Percentiles rank a stretch among this genome's conserved stretches.
Evolutionary conservation across 53 echinoderm and acorn worm species (phyloP).

Genomic region (Pentamera pediparva): DNA sequence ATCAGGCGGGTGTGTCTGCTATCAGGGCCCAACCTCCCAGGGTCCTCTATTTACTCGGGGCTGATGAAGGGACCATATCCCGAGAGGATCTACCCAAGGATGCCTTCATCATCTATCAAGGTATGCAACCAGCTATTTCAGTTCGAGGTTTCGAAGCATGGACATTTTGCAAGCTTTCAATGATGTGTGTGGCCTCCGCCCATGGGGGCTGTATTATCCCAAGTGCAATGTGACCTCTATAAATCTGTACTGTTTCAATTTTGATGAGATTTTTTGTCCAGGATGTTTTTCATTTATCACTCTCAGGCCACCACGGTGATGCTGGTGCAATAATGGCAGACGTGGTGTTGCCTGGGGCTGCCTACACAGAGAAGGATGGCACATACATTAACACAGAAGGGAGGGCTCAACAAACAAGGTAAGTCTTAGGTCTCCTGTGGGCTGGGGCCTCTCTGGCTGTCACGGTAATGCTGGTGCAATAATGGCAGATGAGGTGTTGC

Average conservation of each 20-base stretch:
- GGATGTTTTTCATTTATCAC: too few relatives aligned
- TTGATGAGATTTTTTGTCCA: too few relatives aligned
- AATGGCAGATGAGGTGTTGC: constrained; percentile 84
- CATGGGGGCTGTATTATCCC: too few relatives aligned
- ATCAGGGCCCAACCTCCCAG: constrained; percentile 76
- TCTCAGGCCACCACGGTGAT: too few relatives aligned
- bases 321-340: constrained; percentile 89
- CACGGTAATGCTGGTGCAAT: constrained; percentile 91
- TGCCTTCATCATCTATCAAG: constrained; percentile 86
- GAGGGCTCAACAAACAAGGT: constrained; percentile 91
- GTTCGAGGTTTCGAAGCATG: too few relatives aligned
- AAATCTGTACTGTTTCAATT: too few relatives aligned
- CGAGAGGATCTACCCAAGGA: constrained; percentile 85
- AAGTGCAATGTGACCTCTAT: too few relatives aligned
- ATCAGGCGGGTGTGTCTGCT: constrained; percentile 79
- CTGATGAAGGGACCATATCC: constrained; percentile 83
- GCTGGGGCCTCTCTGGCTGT: too few relatives aligned
- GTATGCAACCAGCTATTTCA: too few relatives aligned
- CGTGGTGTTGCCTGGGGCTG: constrained; percentile 85
- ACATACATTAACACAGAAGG: constrained; percentile 97
- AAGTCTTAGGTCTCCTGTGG: neutral
- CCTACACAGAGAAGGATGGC: constrained; percentile 94
- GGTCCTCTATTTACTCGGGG: constrained; percentile 86
- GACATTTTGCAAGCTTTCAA: too few relatives aligned
- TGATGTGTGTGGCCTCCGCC: too few relatives aligned